phyloP scores from a whole-genome alignment of 2,113 vertebrate species.

The Uropsilus gracilis region DNA sequence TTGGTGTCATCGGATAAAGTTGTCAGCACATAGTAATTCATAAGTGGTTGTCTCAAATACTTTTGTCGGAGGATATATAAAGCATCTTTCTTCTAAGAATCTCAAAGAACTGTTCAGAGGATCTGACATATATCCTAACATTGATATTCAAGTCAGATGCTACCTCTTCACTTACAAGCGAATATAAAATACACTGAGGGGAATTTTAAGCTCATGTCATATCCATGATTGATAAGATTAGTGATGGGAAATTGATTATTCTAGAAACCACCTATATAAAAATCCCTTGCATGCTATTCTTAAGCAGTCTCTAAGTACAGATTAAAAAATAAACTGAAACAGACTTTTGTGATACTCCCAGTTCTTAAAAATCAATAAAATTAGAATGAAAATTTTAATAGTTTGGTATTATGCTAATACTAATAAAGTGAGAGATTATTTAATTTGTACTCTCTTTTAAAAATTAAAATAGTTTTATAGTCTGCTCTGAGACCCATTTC shows the following conservation, averaged over 20 bases:
- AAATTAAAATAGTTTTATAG: constrained; percentile 28
- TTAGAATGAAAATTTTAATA: background rate
- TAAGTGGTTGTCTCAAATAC: constrained; percentile 14
- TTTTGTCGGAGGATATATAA: constrained; percentile 29
- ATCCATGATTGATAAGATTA: constrained; percentile 4
- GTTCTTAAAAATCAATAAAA: constrained; percentile 13
- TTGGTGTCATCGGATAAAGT: constrained; percentile 25
- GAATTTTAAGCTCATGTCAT: background rate
- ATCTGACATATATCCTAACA: constrained; percentile 52
- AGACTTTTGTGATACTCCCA: background rate
- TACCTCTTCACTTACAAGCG: background rate
- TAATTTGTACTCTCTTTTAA: background rate
- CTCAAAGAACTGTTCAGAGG: constrained; percentile 7
- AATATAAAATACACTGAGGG: background rate
- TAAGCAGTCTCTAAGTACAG: constrained; percentile 1
- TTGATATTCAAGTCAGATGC: constrained; percentile 11
- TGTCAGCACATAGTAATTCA: constrained; percentile 23
- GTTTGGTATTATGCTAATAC: background rate
- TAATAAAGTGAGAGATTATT: background rate
- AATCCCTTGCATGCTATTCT: background rate
- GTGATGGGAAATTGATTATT: constrained; percentile 32
- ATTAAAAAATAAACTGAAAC: background rate
- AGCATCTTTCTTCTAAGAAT: background rate
- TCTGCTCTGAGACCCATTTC: background rate
- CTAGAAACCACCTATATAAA: constrained; percentile 23